These are phyloP conservation scores for Mormoops blainvillei DNA, from an alignment of 2,113 vertebrate genomes.

Conservation along the genomic window DNA sequence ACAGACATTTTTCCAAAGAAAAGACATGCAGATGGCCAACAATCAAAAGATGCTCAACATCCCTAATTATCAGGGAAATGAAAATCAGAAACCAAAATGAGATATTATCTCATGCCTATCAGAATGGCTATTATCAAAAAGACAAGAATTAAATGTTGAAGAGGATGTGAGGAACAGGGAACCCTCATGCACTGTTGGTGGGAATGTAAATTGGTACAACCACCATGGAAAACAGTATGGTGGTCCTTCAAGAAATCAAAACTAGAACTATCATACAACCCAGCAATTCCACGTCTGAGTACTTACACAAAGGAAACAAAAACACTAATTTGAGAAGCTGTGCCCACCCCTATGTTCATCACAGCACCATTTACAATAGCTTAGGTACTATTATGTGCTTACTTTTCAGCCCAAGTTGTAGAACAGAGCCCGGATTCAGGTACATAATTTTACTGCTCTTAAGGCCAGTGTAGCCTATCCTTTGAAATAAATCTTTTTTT, in stretches of 20 bases:
- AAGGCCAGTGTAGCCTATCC: not conserved
- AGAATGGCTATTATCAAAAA: not conserved
- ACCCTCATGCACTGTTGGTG: not conserved
- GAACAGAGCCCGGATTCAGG: not conserved
- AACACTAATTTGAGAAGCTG: not conserved
- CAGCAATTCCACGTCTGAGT: not conserved
- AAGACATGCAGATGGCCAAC: not conserved
- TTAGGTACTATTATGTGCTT: too few relatives aligned
- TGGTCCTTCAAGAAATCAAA: not conserved
- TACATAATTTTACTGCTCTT: not conserved
- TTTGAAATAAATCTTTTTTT: not conserved
- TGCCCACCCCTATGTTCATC: not conserved
- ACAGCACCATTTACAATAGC: not conserved
- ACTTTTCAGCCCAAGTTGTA: not conserved
- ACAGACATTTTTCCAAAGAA: not conserved
- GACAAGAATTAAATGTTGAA: not conserved
- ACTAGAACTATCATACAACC: not conserved
- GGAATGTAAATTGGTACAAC: not conserved
- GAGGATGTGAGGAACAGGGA: not conserved
- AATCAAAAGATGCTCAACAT: not conserved
- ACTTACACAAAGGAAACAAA: not conserved
- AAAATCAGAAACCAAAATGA: not conserved
- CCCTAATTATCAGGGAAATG: not conserved
- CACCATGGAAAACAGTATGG: not conserved
- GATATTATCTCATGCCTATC: not conserved